Conservation (phyloP, 2,797 vertebrate species). For the Phrynocephalus vlangalii region DNA sequence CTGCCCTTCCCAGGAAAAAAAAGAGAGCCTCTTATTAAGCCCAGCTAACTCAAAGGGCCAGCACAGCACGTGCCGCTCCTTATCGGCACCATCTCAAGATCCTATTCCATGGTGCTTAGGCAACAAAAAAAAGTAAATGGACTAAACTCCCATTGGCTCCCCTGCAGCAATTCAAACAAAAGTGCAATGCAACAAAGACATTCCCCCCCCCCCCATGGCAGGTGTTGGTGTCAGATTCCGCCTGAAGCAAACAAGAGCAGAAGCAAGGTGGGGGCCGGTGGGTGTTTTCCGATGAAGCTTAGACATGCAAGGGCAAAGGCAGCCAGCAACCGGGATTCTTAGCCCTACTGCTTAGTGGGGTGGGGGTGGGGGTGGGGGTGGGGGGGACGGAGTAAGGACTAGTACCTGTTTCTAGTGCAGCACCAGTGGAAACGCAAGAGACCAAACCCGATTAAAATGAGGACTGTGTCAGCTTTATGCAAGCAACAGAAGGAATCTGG, state of each 20-base stretch:
- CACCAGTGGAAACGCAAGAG: slow-evolving; percentile 59
- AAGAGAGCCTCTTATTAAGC: slow-evolving; percentile 70
- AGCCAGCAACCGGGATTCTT: slow-evolving; percentile 74
- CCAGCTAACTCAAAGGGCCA: slow-evolving; percentile 68
- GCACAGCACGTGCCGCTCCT: slow-evolving; percentile 77
- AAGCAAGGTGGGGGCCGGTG: slow-evolving; percentile 75
- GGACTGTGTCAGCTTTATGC: slow-evolving; percentile 7
- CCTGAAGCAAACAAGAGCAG: slow-evolving; percentile 84
- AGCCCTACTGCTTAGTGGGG: slow-evolving; percentile 85
- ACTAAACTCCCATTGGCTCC: slow-evolving; percentile 81
- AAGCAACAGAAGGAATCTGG: slow-evolving; percentile 75
- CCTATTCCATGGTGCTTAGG: slow-evolving; percentile 70
- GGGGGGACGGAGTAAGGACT: slow-evolving; percentile 80
- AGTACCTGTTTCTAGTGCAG: slow-evolving; percentile 69
- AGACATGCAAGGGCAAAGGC: slow-evolving; percentile 83
- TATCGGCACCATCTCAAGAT: slow-evolving; percentile 77
- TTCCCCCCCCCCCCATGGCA: slow-evolving; percentile 86
- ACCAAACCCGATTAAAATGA: not conserved
- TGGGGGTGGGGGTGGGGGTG: slow-evolving; percentile 41
- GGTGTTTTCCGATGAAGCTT: slow-evolving; percentile 76
- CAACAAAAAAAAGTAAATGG: slow-evolving; percentile 74
- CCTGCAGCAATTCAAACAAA: slow-evolving; percentile 86
- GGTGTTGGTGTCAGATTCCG: slow-evolving; percentile 91
- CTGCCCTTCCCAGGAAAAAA: slow-evolving; percentile 54
- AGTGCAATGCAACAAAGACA: slow-evolving; percentile 89